Evolutionary conservation across 2,113 vertebrate genomes (phyloP).

Genomic region (Cynopterus brachyotis): DNA sequence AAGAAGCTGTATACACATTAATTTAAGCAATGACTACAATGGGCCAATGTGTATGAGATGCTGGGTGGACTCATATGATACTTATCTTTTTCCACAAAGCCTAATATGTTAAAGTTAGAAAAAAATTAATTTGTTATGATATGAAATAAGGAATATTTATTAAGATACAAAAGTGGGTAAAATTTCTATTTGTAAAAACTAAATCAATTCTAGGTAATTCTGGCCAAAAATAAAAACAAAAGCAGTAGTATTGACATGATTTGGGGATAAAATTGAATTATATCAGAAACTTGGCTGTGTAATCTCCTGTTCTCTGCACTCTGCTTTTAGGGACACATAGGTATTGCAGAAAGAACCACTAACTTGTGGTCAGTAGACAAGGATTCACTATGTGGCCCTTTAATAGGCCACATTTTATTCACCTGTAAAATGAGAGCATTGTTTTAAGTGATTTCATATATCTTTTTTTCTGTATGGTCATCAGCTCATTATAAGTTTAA

Average conservation of each 20-base stretch:
- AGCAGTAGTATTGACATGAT: neutral
- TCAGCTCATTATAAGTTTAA: neutral
- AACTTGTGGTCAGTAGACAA: neutral
- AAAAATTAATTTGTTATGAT: neutral
- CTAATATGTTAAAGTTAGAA: neutral
- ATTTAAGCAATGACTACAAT: neutral
- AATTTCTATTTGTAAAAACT: neutral
- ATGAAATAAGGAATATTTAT: neutral
- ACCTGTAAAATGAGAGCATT: neutral
- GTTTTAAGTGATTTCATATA: neutral
- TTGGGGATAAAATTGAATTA: neutral
- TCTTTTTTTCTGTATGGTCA: neutral
- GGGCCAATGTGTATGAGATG: neutral
- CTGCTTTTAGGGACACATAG: neutral
- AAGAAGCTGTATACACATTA: neutral
- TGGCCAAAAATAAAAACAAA: neutral
- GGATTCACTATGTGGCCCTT: neutral
- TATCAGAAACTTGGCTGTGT: neutral
- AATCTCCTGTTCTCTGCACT: neutral
- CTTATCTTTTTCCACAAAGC: neutral
- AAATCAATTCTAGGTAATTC: neutral
- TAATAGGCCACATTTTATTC: neutral
- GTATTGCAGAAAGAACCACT: neutral
- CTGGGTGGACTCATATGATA: neutral
- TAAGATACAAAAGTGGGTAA: neutral